phyloP scores from a whole-genome alignment of 2,888 invertebrate genomes.

The Hyposoter didymator region DNA sequence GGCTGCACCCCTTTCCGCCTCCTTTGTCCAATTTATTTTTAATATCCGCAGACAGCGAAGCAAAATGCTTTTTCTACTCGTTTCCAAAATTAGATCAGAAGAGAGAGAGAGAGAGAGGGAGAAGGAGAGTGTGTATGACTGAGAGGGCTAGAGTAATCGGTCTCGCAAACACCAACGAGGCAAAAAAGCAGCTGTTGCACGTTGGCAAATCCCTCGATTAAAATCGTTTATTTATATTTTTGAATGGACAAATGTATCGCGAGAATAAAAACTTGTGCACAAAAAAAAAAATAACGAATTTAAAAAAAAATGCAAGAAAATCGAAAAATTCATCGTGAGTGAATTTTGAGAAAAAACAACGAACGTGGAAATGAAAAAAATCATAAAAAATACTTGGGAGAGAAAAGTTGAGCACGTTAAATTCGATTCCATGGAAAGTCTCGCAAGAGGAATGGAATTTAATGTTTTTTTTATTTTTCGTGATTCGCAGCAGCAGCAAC shows the following conservation, averaged over 20 bases:
- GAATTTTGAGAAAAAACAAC: background rate
- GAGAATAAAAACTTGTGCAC: background rate
- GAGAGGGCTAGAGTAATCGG: conserved; percentile 26
- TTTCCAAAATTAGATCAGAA: conserved; percentile 63
- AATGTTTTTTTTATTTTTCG: conserved; percentile 29
- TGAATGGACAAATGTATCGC: background rate
- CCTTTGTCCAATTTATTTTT: conserved; percentile 80
- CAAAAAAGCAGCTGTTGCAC: conserved; percentile 34
- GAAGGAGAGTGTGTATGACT: background rate
- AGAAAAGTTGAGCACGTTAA: no score
- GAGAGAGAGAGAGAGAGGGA: conserved; percentile 14
- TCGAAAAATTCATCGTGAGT: background rate
- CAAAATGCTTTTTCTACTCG: conserved; percentile 70
- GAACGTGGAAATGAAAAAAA: background rate
- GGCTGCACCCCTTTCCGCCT: conserved; percentile 63
- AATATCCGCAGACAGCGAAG: conserved; percentile 77
- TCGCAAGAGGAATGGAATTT: background rate
- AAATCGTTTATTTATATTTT: background rate
- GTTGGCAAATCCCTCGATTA: conserved; percentile 9
- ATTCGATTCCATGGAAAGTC: background rate
- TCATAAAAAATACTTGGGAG: background rate
- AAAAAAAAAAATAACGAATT: background rate
- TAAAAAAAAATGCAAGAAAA: background rate
- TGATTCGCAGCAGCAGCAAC: conserved; percentile 60
- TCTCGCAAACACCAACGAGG: conserved; percentile 24